phyloP scores from a whole-genome alignment of 2,888 invertebrate species.

The Leptopilina drosophilae region DNA sequence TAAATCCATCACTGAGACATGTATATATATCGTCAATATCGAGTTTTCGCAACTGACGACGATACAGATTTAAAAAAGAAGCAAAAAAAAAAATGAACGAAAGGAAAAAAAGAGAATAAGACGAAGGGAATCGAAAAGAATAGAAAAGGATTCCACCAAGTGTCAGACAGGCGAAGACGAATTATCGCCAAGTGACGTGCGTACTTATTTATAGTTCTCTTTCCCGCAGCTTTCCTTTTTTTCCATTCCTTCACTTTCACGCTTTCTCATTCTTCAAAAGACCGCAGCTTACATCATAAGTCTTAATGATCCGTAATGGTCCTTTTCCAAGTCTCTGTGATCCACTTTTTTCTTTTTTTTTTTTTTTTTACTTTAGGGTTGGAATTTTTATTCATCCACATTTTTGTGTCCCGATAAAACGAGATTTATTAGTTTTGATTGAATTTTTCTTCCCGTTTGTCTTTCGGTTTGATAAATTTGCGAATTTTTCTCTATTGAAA shows the following conservation, averaged over 20 bases:
- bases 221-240: conserved; percentile 30
- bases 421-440: conserved; percentile 12
- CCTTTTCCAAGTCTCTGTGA: not conserved
- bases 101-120: no score
- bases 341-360: conserved; percentile 6
- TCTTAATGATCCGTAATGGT: conserved; percentile 36
- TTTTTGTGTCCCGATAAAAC: not conserved
- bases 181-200: conserved; percentile 66
- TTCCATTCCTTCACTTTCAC: conserved; percentile 26
- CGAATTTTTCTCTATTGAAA: no score
- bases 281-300: conserved; percentile 17
- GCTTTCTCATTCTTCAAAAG: conserved; percentile 22
- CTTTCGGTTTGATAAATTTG: no score
- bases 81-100: not conserved
- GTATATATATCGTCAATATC: conserved; percentile 37
- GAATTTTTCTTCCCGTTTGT: not conserved
- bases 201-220: conserved; percentile 64
- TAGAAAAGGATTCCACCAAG: conserved; percentile 55
- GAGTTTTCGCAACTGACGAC: conserved; percentile 38
- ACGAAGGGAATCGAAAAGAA: conserved; percentile 17
- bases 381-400: not conserved
- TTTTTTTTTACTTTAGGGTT: not conserved
- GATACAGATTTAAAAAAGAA: conserved; percentile 32
- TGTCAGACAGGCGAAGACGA: conserved; percentile 66
- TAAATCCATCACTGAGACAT: conserved; percentile 24